Conservation (phyloP, 2,888 invertebrate genomes). For the Sclerodermus sp. region DNA sequence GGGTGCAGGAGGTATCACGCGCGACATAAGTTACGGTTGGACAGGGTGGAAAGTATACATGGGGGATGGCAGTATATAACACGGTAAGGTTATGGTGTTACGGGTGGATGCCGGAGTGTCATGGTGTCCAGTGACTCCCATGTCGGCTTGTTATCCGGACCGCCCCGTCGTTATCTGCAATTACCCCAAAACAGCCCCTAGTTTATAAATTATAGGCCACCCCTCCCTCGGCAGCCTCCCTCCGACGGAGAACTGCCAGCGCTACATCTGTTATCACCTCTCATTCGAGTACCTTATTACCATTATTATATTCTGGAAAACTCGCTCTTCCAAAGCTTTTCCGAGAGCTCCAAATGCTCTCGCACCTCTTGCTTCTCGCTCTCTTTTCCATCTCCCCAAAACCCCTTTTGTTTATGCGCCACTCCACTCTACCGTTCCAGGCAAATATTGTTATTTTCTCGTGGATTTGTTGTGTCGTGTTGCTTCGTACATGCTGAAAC, state of each 20-base stretch:
- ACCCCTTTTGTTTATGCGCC: no score
- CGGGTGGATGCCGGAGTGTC: slow-evolving; percentile 35
- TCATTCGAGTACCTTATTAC: neutral
- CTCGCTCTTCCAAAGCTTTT: no score
- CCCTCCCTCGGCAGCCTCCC: slow-evolving; percentile 6
- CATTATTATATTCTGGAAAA: no score
- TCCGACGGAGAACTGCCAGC: slow-evolving; percentile 27
- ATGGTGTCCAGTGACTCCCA: slow-evolving; percentile 56
- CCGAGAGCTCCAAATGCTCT: no score
- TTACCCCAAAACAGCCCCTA: slow-evolving; percentile 57
- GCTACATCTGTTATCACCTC: slow-evolving; percentile 51
- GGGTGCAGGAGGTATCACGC: slow-evolving; percentile 21
- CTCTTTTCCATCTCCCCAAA: no score
- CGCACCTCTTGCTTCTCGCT: no score
- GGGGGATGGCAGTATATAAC: slow-evolving; percentile 32
- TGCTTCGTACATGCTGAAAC: no score
- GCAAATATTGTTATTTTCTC: no score
- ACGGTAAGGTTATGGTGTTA: slow-evolving; percentile 36
- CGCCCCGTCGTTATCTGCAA: slow-evolving; percentile 57
- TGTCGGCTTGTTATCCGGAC: slow-evolving; percentile 57
- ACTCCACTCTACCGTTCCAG: no score
- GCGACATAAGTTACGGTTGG: slow-evolving; percentile 25
- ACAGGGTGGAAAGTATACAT: slow-evolving; percentile 20
- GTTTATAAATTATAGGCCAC: slow-evolving; percentile 56
- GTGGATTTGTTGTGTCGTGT: no score